Evolutionary conservation across 1,140 invertebrate genomes (phyloP).

Genomic region (Anastrepha ludens): DNA sequence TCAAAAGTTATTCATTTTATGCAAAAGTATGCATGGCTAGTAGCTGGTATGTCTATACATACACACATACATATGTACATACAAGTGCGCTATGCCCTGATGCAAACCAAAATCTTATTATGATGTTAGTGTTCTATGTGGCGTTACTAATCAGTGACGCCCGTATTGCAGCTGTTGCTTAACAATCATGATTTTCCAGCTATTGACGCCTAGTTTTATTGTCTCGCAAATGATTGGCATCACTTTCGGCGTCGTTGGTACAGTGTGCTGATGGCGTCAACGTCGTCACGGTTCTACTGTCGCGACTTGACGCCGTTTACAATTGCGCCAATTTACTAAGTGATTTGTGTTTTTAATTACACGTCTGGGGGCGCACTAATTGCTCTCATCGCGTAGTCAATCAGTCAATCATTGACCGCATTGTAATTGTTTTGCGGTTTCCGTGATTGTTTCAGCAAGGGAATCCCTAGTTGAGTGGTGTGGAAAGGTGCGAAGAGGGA

Average conservation of each 20-base stretch:
- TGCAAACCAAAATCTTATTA: background rate
- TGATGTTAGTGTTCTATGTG: background rate
- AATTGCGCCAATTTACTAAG: slow-evolving; percentile 9
- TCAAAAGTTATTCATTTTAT: background rate
- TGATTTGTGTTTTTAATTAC: slow-evolving; percentile 33
- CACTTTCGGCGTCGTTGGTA: slow-evolving; percentile 10
- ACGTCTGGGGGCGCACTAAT: background rate
- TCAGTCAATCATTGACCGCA: background rate
- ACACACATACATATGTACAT: background rate
- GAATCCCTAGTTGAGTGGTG: slow-evolving; percentile 1
- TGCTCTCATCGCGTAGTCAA: background rate
- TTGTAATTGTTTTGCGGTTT: slow-evolving; percentile 10
- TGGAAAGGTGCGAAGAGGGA: background rate
- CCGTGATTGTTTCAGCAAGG: background rate
- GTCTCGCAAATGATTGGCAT: slow-evolving; percentile 35
- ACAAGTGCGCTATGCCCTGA: background rate
- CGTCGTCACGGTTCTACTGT: slow-evolving; percentile 23
- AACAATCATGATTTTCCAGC: background rate
- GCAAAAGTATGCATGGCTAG: no score
- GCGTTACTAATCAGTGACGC: background rate
- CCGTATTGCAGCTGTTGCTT: background rate
- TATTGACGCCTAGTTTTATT: slow-evolving; percentile 26
- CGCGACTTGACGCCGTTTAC: background rate
- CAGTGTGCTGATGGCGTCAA: background rate
- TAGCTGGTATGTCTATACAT: background rate